phyloP scores from a whole-genome alignment of 2,797 vertebrate genomes.

The Enteromius anoplus region DNA sequence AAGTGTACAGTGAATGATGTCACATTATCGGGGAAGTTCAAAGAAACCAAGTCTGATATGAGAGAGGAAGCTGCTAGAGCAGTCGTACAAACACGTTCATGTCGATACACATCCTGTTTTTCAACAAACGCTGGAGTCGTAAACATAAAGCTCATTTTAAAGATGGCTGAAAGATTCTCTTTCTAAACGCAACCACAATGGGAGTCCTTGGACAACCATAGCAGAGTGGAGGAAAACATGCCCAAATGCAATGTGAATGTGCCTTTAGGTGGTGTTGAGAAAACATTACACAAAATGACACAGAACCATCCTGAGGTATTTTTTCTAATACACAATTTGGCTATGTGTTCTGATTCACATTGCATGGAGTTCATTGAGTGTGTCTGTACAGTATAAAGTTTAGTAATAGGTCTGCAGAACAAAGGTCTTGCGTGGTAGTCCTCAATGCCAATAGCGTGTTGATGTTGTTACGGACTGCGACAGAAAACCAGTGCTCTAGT shows the following conservation, averaged over 20 bases:
- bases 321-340: conserved; percentile 75
- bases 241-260: conserved; percentile 32
- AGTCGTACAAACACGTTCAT: conserved; percentile 36
- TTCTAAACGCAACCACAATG: conserved; percentile 65
- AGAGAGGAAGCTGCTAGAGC: conserved; percentile 52
- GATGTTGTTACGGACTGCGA: conserved; percentile 54
- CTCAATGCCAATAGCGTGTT: conserved; percentile 11
- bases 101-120: conserved; percentile 29
- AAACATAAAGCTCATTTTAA: conserved; percentile 34
- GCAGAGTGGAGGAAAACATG: conserved; percentile 51
- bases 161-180: conserved; percentile 27
- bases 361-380: conserved; percentile 38
- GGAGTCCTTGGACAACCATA: conserved; percentile 78
- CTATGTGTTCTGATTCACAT: conserved; percentile 72
- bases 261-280: conserved; percentile 33
- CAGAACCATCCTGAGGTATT: conserved; percentile 83
- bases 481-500: conserved; percentile 65
- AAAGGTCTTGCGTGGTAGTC: conserved; percentile 46
- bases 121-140: conserved; percentile 20
- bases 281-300: conserved; percentile 65
- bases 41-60: conserved; percentile 57
- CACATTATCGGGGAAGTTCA: conserved; percentile 66
- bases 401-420: conserved; percentile 50
- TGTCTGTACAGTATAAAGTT: conserved; percentile 39
- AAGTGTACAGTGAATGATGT: conserved; percentile 36